Evolutionary conservation across 2,113 vertebrate genomes (phyloP).

Genomic region (Pantherophis guttatus): DNA sequence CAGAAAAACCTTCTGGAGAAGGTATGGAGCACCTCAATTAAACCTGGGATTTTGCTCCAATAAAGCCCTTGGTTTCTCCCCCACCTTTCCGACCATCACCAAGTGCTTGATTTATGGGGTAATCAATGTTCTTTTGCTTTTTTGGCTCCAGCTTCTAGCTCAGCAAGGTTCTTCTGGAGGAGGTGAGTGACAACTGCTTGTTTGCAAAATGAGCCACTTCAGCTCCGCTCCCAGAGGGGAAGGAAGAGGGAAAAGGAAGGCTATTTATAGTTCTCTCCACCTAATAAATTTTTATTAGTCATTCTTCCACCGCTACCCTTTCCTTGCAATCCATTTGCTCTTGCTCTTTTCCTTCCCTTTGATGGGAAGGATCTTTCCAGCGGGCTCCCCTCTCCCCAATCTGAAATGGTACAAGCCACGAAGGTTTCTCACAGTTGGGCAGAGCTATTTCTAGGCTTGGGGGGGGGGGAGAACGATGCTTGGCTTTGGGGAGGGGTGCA

Average conservation of each 20-base stretch:
- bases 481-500: background rate
- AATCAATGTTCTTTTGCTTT: background rate
- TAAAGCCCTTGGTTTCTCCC: background rate
- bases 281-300: background rate
- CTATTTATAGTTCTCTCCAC: background rate
- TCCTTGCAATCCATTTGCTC: background rate
- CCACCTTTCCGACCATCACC: background rate
- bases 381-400: background rate
- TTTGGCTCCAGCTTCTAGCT: background rate
- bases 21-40: background rate
- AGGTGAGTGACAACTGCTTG: background rate
- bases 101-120: background rate
- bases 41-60: background rate
- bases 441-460: background rate
- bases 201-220: background rate
- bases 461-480: background rate
- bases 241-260: background rate
- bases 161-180: background rate
- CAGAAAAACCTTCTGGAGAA: background rate
- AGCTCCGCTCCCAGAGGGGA: background rate
- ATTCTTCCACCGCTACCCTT: background rate
- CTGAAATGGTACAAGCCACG: background rate
- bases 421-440: background rate
- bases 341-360: background rate
- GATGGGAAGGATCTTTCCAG: background rate